phyloP scores from a whole-genome alignment of 2,113 vertebrate species.

The Channa argus region DNA sequence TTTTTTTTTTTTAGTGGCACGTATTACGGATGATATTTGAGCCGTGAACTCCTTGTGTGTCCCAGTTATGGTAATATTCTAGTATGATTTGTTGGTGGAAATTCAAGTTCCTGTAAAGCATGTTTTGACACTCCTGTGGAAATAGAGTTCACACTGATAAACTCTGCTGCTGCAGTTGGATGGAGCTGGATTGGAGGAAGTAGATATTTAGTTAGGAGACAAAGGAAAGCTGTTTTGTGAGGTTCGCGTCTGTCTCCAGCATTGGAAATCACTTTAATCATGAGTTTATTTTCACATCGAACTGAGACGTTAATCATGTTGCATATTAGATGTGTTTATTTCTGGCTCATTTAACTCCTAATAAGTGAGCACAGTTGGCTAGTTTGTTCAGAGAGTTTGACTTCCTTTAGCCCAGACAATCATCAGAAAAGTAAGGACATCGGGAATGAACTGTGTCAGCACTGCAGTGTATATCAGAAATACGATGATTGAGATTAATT shows the following conservation, averaged over 20 bases:
- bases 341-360: conserved; percentile 62
- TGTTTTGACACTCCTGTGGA: conserved; percentile 50
- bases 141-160: conserved; percentile 31
- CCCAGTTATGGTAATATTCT: background rate
- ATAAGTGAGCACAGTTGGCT: conserved; percentile 52
- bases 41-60: conserved; percentile 16
- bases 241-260: conserved; percentile 53
- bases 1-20: background rate
- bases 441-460: background rate
- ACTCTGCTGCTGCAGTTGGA: conserved; percentile 3
- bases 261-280: conserved; percentile 68
- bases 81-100: conserved; percentile 15
- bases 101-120: conserved; percentile 27
- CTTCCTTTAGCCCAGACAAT: conserved; percentile 39
- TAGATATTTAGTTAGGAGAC: conserved; percentile 46
- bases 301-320: conserved; percentile 45
- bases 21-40: conserved; percentile 5
- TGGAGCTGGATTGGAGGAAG: conserved; percentile 26
- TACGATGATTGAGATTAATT: background rate
- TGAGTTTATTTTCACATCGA: conserved; percentile 71
- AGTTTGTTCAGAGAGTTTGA: conserved; percentile 39
- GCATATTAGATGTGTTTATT: conserved; percentile 63
- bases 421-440: background rate
- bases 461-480: background rate
- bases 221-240: conserved; percentile 62